These are phyloP conservation scores for Dexiosoma caninum DNA, from an alignment of 2,888 invertebrate genomes.

Conservation along the genomic window DNA sequence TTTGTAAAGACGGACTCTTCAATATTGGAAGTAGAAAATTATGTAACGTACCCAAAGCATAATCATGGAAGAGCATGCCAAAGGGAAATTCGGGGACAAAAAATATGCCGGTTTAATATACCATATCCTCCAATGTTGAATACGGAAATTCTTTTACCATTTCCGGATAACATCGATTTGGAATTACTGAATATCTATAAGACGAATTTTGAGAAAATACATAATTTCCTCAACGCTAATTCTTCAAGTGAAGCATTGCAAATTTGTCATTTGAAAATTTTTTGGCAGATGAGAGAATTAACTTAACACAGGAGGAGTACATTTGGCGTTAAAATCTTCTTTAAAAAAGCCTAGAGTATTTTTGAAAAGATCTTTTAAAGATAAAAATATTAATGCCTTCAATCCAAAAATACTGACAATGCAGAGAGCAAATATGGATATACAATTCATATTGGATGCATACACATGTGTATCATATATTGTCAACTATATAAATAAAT, in stretches of 20 bases:
- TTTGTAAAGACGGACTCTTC: slow-evolving; percentile 38
- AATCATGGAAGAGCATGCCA: slow-evolving; percentile 41
- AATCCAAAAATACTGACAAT: slow-evolving; percentile 21
- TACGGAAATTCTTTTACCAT: slow-evolving; percentile 48
- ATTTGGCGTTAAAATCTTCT: slow-evolving; percentile 31
- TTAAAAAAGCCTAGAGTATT: slow-evolving; percentile 40
- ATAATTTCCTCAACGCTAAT: slow-evolving; percentile 1
- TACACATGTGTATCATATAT: slow-evolving; percentile 45
- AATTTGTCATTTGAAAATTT: slow-evolving; percentile 6
- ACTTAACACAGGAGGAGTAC: no score
- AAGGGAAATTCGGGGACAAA: slow-evolving; percentile 42
- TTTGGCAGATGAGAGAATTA: slow-evolving; percentile 21
- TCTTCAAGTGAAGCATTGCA: background rate
- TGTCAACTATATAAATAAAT: slow-evolving; percentile 51
- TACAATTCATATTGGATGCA: slow-evolving; percentile 45
- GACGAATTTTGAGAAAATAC: slow-evolving; percentile 16
- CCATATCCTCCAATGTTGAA: slow-evolving; percentile 52
- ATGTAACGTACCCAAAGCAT: slow-evolving; percentile 38
- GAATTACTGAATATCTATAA: background rate
- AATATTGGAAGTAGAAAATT: slow-evolving; percentile 10
- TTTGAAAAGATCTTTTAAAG: slow-evolving; percentile 29
- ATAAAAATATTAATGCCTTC: slow-evolving; percentile 18
- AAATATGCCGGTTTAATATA: slow-evolving; percentile 51
- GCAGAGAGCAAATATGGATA: slow-evolving; percentile 49
- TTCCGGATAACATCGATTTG: background rate